phyloP scores from a whole-genome alignment of 2,888 invertebrate genomes.

The Pterobdella sp. region DNA sequence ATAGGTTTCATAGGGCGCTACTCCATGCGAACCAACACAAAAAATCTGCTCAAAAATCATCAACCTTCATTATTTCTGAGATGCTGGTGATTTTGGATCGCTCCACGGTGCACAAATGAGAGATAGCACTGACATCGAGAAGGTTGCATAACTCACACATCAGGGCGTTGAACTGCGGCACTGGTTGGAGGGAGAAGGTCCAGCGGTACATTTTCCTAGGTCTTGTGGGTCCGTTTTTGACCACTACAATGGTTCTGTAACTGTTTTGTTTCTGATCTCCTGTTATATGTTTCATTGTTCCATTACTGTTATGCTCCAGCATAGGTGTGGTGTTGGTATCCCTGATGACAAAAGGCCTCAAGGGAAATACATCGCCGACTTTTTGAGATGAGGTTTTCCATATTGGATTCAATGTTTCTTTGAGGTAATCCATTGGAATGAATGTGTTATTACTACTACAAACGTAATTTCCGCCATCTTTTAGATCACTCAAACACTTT shows the following conservation, averaged over 20 bases:
- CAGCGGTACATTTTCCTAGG: conserved; percentile 27
- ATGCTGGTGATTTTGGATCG: neutral
- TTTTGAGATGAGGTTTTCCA: conserved; percentile 22
- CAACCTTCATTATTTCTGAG: conserved; percentile 17
- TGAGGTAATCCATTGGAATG: conserved; percentile 22
- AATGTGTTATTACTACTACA: conserved; percentile 21
- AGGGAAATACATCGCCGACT: neutral
- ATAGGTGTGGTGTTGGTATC: conserved; percentile 11
- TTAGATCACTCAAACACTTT: conserved; percentile 15
- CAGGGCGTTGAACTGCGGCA: conserved; percentile 9
- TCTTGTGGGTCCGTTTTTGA: conserved; percentile 21
- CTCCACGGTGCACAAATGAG: conserved; percentile 13
- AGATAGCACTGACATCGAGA: conserved; percentile 2
- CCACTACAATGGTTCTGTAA: conserved; percentile 14
- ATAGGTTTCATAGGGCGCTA: too few relatives aligned
- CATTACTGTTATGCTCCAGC: neutral
- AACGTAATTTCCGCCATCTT: conserved; percentile 22
- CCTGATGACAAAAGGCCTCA: conserved; percentile 23
- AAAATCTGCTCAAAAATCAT: too few relatives aligned
- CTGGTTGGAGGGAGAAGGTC: conserved; percentile 14
- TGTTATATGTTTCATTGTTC: neutral
- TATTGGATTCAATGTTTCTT: conserved; percentile 24
- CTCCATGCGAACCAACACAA: too few relatives aligned
- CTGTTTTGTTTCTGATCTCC: neutral
- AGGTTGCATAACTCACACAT: conserved; percentile 17